Evolutionary conservation across 2,113 vertebrate species (phyloP), one percentile per base, ranked within the genome.

Genomic region (Heloderma charlesbogerti): DNA sequence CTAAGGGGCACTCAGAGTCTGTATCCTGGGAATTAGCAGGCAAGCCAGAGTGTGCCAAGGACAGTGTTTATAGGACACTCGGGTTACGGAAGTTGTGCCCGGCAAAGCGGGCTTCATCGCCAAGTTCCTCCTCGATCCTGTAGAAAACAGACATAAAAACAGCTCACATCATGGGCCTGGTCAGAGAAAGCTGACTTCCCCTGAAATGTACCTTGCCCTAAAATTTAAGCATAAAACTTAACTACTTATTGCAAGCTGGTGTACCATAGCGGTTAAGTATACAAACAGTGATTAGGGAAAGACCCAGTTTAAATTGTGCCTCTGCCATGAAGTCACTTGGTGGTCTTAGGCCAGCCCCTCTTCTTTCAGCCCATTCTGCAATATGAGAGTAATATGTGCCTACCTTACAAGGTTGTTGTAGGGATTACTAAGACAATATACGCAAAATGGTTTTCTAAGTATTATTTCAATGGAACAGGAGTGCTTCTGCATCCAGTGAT

Each of bases 11-110:
- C 93, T 95, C 93, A 95, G 93, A 92, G 94, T 95, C 94, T 93
- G 92, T 94, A 95, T 92, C 88, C 74, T 91, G 92, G 93, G 91
- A 92, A 94, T 81, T 91, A 96, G 94, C 95, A 94, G 92, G 75
- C 93, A 91, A 90, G 91, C 95, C 81, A 63, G 90, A 92, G 88
- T 92, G 90, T 29, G 91, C 92, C 88, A 51, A 93, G 94, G 90
- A 88, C 80, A 66, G 93, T 9, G 82, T 86, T 98, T 97, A 99
- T 96, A 99, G 97, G 95, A 98, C 98, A 60, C 98, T 99, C 88
- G 98, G 98, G 91, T 99, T 99, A 92, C 98, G 98, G 79, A 99
- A 99, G 96, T 99, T 99, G 96, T 99, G 98, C 92, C 98, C 98
- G 0, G 98, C 98, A 63, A 98, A 99, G 93, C 97, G 98, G 84